phyloP scores from a whole-genome alignment of 2,113 vertebrate genomes.

The Rousettus leschenaultii region DNA sequence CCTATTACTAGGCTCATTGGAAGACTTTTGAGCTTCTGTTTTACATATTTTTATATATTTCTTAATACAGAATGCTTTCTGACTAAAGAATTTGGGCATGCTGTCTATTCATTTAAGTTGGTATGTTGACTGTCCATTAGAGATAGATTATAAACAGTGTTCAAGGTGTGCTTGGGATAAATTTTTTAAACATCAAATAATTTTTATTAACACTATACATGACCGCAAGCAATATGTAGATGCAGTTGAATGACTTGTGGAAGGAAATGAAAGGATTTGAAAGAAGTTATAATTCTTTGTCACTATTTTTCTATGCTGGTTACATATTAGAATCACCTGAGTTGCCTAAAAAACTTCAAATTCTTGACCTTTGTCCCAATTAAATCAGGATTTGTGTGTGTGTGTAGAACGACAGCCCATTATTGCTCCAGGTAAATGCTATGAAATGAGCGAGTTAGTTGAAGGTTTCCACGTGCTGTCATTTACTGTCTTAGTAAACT shows the following conservation, averaged over 20 bases:
- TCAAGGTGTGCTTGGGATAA: background rate
- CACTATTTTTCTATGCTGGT: constrained; percentile 4
- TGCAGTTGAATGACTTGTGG: constrained; percentile 33
- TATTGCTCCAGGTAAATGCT: background rate
- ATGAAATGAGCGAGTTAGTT: background rate
- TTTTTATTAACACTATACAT: constrained; percentile 9
- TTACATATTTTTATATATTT: background rate
- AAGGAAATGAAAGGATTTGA: constrained; percentile 29
- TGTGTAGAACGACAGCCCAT: background rate
- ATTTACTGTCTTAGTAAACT: background rate
- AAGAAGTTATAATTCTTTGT: constrained; percentile 37
- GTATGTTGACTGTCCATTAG: background rate
- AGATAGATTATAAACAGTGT: constrained; percentile 10
- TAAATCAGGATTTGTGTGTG: background rate
- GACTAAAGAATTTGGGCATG: background rate
- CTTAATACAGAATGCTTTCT: constrained; percentile 14
- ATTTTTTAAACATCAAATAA: background rate
- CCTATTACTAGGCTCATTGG: background rate
- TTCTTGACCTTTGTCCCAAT: background rate
- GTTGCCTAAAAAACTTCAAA: background rate
- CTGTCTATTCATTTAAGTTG: constrained; percentile 8
- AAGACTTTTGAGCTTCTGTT: background rate
- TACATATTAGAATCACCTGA: background rate
- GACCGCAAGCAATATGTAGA: constrained; percentile 8
- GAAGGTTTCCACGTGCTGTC: background rate